These are phyloP conservation scores for Protophormia terraenovae DNA, from an alignment of 2,888 invertebrate species.

Conservation along the genomic window DNA sequence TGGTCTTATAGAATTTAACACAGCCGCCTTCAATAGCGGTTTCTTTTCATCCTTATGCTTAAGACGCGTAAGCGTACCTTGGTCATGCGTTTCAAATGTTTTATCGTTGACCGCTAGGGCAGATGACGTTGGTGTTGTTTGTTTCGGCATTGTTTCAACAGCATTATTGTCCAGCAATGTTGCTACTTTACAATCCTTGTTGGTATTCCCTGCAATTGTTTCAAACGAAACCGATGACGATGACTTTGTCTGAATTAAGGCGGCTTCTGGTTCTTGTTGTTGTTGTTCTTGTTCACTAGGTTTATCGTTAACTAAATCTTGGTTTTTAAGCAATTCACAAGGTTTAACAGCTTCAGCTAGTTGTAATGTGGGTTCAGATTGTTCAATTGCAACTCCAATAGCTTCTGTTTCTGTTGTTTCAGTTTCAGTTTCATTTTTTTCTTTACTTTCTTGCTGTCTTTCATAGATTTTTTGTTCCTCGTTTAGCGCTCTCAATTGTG, in stretches of 20 bases:
- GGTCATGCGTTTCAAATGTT: slow-evolving; percentile 35
- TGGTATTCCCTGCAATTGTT: slow-evolving; percentile 47
- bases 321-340: too few species aligned
- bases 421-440: slow-evolving; percentile 49
- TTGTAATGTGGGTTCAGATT: neutral
- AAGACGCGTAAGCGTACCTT: slow-evolving; percentile 7
- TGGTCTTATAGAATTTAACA: slow-evolving; percentile 24
- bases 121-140: slow-evolving; percentile 47
- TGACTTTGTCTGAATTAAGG: slow-evolving; percentile 49
- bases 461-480: slow-evolving; percentile 62
- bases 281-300: slow-evolving; percentile 55
- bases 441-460: slow-evolving; percentile 30
- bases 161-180: slow-evolving; percentile 48
- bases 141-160: slow-evolving; percentile 46
- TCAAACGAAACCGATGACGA: slow-evolving; percentile 55
- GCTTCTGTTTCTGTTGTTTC: slow-evolving; percentile 17
- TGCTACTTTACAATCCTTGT: slow-evolving; percentile 40
- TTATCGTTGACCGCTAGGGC: slow-evolving; percentile 29
- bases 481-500: slow-evolving; percentile 71
- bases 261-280: too few species aligned
- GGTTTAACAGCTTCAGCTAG: slow-evolving; percentile 32
- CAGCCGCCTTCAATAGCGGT: slow-evolving; percentile 47
- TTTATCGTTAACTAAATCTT: slow-evolving; percentile 69
- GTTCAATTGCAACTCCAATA: neutral
- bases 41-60: slow-evolving; percentile 52